Percentiles rank a stretch among this genome's conserved stretches.
These are phyloP conservation scores for Pachliopta kotzebuea DNA, from an alignment of 2,888 invertebrate species.

Conservation along the genomic window DNA sequence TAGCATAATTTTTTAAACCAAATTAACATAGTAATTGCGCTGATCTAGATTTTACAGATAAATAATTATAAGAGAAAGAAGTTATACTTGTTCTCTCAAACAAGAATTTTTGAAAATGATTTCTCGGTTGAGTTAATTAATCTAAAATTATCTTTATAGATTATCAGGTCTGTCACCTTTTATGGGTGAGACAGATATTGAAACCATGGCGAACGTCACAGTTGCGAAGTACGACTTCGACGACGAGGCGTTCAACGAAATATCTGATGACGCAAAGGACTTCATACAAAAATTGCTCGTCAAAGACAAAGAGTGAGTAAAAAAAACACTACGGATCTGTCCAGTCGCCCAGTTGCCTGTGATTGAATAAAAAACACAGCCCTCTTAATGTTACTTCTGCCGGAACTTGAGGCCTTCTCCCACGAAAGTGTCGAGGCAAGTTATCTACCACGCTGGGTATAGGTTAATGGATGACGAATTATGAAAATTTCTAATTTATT, in stretches of 20 bases:
- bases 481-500: no score
- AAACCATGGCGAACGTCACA: slow-evolving; percentile 99
- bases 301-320: slow-evolving; percentile 94
- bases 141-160: slow-evolving; percentile 66
- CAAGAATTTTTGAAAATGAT: background rate
- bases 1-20: no score
- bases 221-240: slow-evolving; percentile 98
- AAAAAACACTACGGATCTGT: slow-evolving; percentile 6
- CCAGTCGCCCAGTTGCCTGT: slow-evolving; percentile 15
- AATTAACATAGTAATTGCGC: no score
- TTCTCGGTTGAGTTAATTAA: background rate
- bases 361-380: background rate
- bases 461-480: no score
- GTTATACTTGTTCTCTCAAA: no score
- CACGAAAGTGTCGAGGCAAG: no score
- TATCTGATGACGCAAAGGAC: slow-evolving; percentile 96
- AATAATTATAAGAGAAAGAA: no score
- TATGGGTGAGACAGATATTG: slow-evolving; percentile 98
- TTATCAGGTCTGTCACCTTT: slow-evolving; percentile 98
- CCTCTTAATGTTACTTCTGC: no score
- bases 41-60: no score
- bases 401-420: no score
- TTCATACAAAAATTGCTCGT: slow-evolving; percentile 95
- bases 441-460: no score
- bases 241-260: slow-evolving; percentile 97